Evolutionary conservation across 1,140 invertebrate species (phyloP).

Genomic region (Meloidogyne chitwoodi): DNA sequence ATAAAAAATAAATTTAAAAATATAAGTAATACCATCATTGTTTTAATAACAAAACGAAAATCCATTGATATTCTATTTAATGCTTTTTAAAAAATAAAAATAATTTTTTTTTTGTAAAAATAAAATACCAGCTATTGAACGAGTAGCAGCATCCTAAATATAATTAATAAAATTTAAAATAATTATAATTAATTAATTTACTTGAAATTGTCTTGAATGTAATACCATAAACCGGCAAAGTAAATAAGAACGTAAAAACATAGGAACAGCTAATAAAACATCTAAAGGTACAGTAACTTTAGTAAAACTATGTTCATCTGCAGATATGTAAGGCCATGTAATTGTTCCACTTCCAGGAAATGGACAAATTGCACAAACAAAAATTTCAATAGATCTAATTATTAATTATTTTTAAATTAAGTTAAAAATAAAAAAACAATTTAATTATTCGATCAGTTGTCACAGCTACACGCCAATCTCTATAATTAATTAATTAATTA

Average conservation of each 20-base stretch:
- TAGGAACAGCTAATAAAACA: slow-evolving; percentile 91
- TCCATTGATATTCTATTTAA: slow-evolving; percentile 60
- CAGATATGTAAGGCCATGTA: slow-evolving; percentile 51
- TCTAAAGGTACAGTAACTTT: slow-evolving; percentile 66
- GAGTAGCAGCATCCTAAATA: slow-evolving; percentile 48
- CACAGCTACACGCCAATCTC: slow-evolving; percentile 56
- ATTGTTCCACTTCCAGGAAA: slow-evolving; percentile 55
- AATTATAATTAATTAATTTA: slow-evolving; percentile 5
- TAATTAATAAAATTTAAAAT: background rate
- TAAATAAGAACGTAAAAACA: slow-evolving; percentile 98
- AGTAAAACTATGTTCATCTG: slow-evolving; percentile 45
- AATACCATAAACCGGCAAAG: slow-evolving; percentile 98
- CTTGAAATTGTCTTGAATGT: slow-evolving; percentile 89
- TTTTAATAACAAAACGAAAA: slow-evolving; percentile 59
- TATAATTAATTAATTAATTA: background rate
- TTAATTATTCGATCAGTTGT: slow-evolving; percentile 25
- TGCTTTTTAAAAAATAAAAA: slow-evolving; percentile 28
- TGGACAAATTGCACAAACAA: slow-evolving; percentile 55
- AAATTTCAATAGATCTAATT: slow-evolving; percentile 41
- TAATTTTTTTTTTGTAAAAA: background rate
- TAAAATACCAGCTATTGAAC: slow-evolving; percentile 48
- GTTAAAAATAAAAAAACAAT: background rate
- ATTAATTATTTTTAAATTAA: background rate
- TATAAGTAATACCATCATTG: slow-evolving; percentile 48
- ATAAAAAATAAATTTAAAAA: background rate